Evolutionary conservation across 2,888 invertebrate species (phyloP).

Genomic region (Pantelozetes paolii): DNA sequence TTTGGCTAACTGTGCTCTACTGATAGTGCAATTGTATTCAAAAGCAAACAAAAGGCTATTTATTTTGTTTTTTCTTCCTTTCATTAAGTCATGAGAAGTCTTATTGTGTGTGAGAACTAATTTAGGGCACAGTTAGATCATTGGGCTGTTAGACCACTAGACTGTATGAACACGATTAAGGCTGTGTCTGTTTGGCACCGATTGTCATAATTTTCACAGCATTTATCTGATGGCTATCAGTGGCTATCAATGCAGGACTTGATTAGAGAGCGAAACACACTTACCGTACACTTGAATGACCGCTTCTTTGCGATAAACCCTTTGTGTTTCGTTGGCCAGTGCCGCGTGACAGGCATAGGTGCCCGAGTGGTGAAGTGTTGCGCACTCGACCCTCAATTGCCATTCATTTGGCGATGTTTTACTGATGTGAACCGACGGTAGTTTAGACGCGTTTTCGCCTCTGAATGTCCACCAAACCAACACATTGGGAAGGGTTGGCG

Average conservation of each 20-base stretch:
- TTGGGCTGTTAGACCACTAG: neutral
- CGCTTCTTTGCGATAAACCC: slow-evolving; percentile 47
- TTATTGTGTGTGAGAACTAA: slow-evolving; percentile 20
- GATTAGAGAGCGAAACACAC: slow-evolving; percentile 24
- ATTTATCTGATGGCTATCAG: neutral
- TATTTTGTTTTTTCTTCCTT: neutral
- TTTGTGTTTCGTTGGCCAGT: slow-evolving; percentile 45
- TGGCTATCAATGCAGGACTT: neutral
- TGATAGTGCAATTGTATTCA: neutral
- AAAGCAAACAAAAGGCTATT: neutral
- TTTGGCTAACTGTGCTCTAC: neutral
- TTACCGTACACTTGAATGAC: slow-evolving; percentile 47
- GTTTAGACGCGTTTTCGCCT: slow-evolving; percentile 47
- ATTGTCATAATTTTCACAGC: neutral
- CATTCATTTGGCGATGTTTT: slow-evolving; percentile 45
- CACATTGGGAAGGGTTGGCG: slow-evolving; percentile 32
- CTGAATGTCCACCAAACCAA: slow-evolving; percentile 48
- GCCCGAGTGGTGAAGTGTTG: slow-evolving; percentile 46
- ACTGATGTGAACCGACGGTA: slow-evolving; percentile 46
- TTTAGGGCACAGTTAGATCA: neutral
- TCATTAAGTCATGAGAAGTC: neutral
- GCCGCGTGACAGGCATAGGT: slow-evolving; percentile 46
- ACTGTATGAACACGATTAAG: slow-evolving; percentile 31
- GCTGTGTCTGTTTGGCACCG: slow-evolving; percentile 4
- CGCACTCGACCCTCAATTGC: slow-evolving; percentile 45